Evolutionary conservation across 2,797 vertebrate genomes (phyloP), one percentile per base, ranked within the genome.

Genomic region (Gallinago nigripennis): DNA sequence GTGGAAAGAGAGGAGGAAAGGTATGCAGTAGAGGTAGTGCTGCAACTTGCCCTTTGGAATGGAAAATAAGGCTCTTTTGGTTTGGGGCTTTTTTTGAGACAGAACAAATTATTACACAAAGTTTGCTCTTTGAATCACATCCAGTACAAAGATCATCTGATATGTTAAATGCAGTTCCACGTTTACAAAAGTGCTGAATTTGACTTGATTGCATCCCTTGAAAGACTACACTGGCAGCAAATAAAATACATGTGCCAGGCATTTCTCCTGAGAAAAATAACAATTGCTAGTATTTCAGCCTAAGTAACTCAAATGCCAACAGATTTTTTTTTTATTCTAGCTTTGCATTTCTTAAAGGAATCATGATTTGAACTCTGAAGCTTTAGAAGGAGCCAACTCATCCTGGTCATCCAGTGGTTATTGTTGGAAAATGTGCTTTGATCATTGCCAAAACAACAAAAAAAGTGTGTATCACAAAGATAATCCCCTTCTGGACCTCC

Each of bases 21-120:
- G 71, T 89, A 75, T 75, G 61, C 71, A 69, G 60, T 37, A 50
- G 64, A 78, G 69, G 72, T 68, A 31, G 51, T 95, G 88, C 94
- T 91, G 60, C 64, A 87, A 82, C 86, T 92, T 94, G 88, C 87
- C 93, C 87, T 95, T 95, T 94, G 93, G 84, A 96, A 85, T 5
- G 18, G 86, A 95, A 87, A 95, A 88, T 64, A 82, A 90, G 89
- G n/a, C 35, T 90, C 21, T 88, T 24, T 6, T 20, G 5, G n/a
- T 92, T 90, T 61, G 68, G 60, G 54, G 51, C 0, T 1, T 35
- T 53, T 72, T 76, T 46, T 69, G 68, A 92, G 77, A 71, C 61
- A 90, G 77, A 88, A 92, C 86, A 95, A 95, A 97, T 95, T 91
- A 94, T 90, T 94, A 86, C 73, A 66, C 0, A 1, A 57, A 89